These are phyloP conservation scores for Oryzias melastigma DNA, from an alignment of 2,113 vertebrate genomes.

Conservation along the genomic window DNA sequence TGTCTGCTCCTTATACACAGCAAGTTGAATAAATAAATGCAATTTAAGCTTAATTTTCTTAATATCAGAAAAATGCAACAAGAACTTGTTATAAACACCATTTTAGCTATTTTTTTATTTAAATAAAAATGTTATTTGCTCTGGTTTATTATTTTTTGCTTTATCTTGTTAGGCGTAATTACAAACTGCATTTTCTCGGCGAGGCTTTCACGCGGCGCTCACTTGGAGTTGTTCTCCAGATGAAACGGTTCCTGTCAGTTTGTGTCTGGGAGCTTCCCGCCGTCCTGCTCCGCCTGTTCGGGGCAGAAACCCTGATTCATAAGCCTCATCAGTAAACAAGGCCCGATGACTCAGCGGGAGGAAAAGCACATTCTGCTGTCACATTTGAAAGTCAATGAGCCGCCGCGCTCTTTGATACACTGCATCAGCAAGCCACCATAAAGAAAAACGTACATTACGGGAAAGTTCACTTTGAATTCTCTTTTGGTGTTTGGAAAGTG, in stretches of 20 bases:
- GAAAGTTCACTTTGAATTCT: too few relatives aligned
- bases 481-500: too few relatives aligned
- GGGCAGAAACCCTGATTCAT: constrained; percentile 61
- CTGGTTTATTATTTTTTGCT: background rate
- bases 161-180: constrained; percentile 8
- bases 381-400: constrained; percentile 71
- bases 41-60: too few relatives aligned
- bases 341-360: constrained; percentile 57
- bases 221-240: constrained; percentile 14
- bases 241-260: constrained; percentile 39
- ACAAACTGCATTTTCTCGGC: background rate
- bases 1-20: too few relatives aligned
- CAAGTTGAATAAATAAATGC: too few relatives aligned
- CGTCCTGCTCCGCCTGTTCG: constrained; percentile 33
- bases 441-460: background rate
- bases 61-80: too few relatives aligned
- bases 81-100: too few relatives aligned
- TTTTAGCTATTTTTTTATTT: too few relatives aligned
- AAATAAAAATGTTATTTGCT: background rate
- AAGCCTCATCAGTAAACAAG: constrained; percentile 67
- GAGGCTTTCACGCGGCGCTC: constrained; percentile 9
- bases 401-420: constrained; percentile 50
- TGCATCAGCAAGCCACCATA: constrained; percentile 12
- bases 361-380: constrained; percentile 51
- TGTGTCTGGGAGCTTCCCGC: constrained; percentile 29